These are phyloP conservation scores for Dione juno DNA, from an alignment of 2,888 invertebrate genomes.

Conservation along the genomic window DNA sequence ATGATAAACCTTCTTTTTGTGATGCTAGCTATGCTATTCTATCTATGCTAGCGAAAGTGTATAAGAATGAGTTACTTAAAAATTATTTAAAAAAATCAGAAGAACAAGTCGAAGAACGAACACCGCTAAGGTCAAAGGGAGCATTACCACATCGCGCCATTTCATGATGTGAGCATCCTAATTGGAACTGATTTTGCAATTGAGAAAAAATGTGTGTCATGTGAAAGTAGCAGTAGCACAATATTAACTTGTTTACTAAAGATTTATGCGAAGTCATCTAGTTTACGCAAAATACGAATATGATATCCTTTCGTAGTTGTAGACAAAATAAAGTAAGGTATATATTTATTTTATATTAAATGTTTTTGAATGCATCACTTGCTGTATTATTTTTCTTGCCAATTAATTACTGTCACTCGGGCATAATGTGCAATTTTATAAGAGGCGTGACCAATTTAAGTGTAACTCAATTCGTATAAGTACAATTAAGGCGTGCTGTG, in stretches of 20 bases:
- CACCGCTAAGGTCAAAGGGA: conserved; percentile 8
- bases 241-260: not conserved
- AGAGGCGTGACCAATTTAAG: conserved; percentile 24
- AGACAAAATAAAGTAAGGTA: not conserved
- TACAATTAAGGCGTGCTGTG: conserved; percentile 4
- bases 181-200: conserved; percentile 8
- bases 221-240: conserved; percentile 5
- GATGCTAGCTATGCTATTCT: no score
- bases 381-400: no score
- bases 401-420: no score
- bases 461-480: conserved; percentile 5
- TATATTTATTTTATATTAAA: no score
- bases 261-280: not conserved
- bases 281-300: not conserved
- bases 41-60: no score
- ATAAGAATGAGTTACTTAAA: no score
- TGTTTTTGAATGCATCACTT: no score
- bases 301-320: not conserved
- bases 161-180: conserved; percentile 3
- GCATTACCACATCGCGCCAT: not conserved
- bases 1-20: no score
- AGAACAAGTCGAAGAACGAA: not conserved
- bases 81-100: no score
- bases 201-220: conserved; percentile 3
- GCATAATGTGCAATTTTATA: not conserved